Base-by-base conservation (phyloP, 92 coral and sea anemone species). In the Bergia puertoricense region DNA sequence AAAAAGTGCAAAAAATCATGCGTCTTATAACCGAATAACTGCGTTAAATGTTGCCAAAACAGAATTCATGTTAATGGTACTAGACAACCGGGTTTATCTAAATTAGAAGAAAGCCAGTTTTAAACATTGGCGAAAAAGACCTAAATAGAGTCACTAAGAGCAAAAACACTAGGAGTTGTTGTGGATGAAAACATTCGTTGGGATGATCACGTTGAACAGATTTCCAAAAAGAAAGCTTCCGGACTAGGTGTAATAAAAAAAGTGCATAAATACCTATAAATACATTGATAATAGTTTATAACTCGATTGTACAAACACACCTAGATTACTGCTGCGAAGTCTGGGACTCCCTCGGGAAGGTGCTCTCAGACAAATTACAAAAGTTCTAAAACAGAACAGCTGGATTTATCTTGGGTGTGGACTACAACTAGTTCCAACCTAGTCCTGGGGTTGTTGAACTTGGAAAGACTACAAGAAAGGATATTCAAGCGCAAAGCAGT, bases 201-300 rank as follows among this genome's bases (percentile, higher is more conserved):
- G 85, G 65, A 81, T 46, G 77, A 81, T 36, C 87, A 88, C 38
- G 73, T 81, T 80, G 86, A 88, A 14, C 83, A 69, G 8, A 84
- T 88, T 50, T 56, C 75, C 68, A 88, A 81, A 71, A 81, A 81
- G 40, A 36, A 48, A 36, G 40, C 74, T 71, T 81, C 85, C 48
- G 85, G 85, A 56, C 69, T 81, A 81, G 85, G 68, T 56, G 85
- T 65, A 22, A 56, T 51, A 81, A 81, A 65, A 81, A 71, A 81
- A 50, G 85, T 14, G 44, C 85, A 81, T 51, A 56, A 39, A 71
- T 81, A 65, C 46, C 85, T 71, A 56, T 38, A 81, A 45, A 30
- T 30, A 30, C 30, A 30, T 30, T 30, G 30, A 30, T 30, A 30
- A 30, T 0, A 30, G 30, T 30, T 30, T 30, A 30, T 30, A 30